Evolutionary conservation across 2,113 vertebrate genomes (phyloP), one percentile per base, ranked within the genome.

Genomic region (Neodon shergylaensis): DNA sequence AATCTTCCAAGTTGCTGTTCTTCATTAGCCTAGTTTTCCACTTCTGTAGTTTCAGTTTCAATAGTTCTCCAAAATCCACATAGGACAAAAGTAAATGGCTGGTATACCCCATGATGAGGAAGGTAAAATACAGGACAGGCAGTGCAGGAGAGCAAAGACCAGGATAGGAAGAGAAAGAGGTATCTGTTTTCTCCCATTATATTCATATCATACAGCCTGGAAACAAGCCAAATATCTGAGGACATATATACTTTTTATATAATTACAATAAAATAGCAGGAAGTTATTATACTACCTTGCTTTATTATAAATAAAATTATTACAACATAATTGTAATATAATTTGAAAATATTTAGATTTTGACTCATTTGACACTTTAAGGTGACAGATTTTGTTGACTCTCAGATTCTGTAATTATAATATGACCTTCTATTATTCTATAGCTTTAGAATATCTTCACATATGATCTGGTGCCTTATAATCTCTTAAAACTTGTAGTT

Each of bases 191-290:
- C 47, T 82, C 22, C 7, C 1, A 1, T 39, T 88, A 68, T 44
- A 44, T 61, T 61, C 49, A 65, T 52, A 14, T n/a, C 54, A 26
- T 66, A 44, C 3, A 42, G 5, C 28, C 24, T 93, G 58, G 49
- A 93, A 10, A 68, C 33, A 90, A 95, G 47, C 63, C 93, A 79
- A 88, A 79, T 58, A 3, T 86, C 81, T 86, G 39, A 63, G 22
- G 24, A 11, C 26, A 88, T 83, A 74, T 65, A 49, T 3, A 26
- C 54, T 39, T 78, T 68, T 63, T 77, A 82, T 70, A 58, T 19
- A 72, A 85, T 85, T 93, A 4, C 28, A 90, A 36, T 74, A 85
- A 93, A 61, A 17, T 63, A 85, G 2, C 28, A 39, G 21, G 36
- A 81, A 81, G 21, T 39, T 39, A 58, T 14, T 26, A 24, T 82